Conservation (phyloP, 2,797 vertebrate species). For the Novumbra hubbsi region DNA sequence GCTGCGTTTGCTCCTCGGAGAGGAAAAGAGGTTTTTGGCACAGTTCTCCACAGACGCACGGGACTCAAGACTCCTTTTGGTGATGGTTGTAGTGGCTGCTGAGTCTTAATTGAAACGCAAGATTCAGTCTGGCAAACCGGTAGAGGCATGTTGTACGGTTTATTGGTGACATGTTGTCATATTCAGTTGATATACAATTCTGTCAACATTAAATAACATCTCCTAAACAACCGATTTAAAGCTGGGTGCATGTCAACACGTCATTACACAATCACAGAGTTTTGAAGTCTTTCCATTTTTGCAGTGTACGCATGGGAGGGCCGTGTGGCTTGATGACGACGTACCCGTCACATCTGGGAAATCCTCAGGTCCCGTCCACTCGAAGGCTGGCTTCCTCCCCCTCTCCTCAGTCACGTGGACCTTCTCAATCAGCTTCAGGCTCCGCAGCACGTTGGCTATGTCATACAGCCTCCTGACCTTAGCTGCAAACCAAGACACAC, state of each 20-base stretch:
- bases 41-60: slow-evolving; percentile 80
- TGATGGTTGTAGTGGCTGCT: slow-evolving; percentile 19
- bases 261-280: no score
- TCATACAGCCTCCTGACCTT: slow-evolving; percentile 96
- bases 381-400: slow-evolving; percentile 91
- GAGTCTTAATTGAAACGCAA: slow-evolving; percentile 49
- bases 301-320: neutral
- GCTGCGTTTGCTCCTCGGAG: slow-evolving; percentile 73
- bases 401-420: slow-evolving; percentile 89
- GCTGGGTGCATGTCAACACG: no score
- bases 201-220: no score
- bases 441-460: slow-evolving; percentile 94
- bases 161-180: neutral
- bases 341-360: slow-evolving; percentile 77
- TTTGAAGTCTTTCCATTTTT: no score
- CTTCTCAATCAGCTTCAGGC: slow-evolving; percentile 94
- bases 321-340: neutral
- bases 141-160: slow-evolving; percentile 2
- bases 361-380: slow-evolving; percentile 89
- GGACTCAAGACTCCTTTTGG: slow-evolving; percentile 55
- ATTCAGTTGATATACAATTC: no score
- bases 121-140: neutral
- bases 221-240: no score
- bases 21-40: slow-evolving; percentile 92
- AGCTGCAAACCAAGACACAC: slow-evolving; percentile 67